Conservation (phyloP, 2,113 vertebrate genomes). For the Colossoma macropomum region DNA sequence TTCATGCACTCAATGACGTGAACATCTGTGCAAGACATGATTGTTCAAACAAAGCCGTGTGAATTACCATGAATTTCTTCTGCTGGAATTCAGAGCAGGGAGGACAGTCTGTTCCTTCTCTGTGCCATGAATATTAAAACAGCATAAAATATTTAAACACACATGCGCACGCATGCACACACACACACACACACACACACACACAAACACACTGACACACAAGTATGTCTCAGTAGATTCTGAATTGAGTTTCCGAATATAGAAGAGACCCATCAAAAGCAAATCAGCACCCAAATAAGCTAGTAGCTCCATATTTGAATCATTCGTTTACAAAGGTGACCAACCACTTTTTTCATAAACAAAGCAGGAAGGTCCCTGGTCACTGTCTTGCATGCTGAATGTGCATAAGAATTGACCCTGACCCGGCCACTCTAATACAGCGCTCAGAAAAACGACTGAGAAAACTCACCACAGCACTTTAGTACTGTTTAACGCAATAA, state of each 20-base stretch:
- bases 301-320: neutral
- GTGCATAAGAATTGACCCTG: neutral
- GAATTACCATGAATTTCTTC: slow-evolving; percentile 26
- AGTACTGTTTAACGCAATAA: no score
- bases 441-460: no score
- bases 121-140: slow-evolving; percentile 53
- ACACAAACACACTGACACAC: slow-evolving; percentile 6
- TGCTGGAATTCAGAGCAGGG: slow-evolving; percentile 33
- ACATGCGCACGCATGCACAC: neutral
- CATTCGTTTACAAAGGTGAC: neutral
- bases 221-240: slow-evolving; percentile 1
- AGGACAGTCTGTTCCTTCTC: slow-evolving; percentile 43
- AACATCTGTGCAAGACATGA: slow-evolving; percentile 34
- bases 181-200: neutral
- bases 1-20: slow-evolving; percentile 29
- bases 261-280: neutral
- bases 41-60: slow-evolving; percentile 21
- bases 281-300: neutral
- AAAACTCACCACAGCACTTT: no score
- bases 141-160: slow-evolving; percentile 52
- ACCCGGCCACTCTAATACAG: no score
- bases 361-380: neutral
- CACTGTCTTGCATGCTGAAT: neutral
- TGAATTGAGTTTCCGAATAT: slow-evolving; percentile 9
- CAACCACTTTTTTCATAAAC: neutral